Conservation (phyloP, 2,113 vertebrate genomes). For the Cynoglossus semilaevis region DNA sequence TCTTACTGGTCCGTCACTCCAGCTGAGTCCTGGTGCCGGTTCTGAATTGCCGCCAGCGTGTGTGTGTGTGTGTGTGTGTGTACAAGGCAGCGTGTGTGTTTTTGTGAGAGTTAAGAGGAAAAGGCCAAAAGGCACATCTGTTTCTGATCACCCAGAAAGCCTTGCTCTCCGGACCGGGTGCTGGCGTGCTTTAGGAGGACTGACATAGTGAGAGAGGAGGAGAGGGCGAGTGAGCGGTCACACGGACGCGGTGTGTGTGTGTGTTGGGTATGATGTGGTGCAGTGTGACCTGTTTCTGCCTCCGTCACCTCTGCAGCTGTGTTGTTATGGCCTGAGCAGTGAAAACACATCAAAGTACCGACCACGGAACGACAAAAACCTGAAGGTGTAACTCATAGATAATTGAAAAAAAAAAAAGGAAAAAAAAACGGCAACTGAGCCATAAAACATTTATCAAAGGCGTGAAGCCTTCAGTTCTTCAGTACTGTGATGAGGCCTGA, state of each 20-base stretch:
- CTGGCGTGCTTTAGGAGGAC: constrained; percentile 57
- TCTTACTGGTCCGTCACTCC: constrained; percentile 62
- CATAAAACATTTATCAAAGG: too few relatives aligned
- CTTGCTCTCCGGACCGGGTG: constrained; percentile 62
- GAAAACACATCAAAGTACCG: too few relatives aligned
- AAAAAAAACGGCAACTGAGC: too few relatives aligned
- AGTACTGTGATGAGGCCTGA: too few relatives aligned
- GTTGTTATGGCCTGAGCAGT: background rate
- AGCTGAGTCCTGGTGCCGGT: constrained; percentile 59
- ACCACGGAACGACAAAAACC: too few relatives aligned
- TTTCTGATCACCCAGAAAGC: constrained; percentile 74
- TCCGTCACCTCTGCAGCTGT: constrained; percentile 35
- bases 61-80: constrained; percentile 31
- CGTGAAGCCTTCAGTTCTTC: too few relatives aligned
- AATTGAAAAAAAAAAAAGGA: too few relatives aligned
- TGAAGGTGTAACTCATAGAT: too few relatives aligned
- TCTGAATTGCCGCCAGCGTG: constrained; percentile 61
- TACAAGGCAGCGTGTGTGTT: constrained; percentile 46
- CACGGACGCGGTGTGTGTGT: constrained; percentile 53
- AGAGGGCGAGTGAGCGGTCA: constrained; percentile 59
- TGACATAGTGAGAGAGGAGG: constrained; percentile 24
- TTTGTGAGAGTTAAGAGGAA: constrained; percentile 60
- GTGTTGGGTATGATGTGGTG: constrained; percentile 40
- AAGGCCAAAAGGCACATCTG: constrained; percentile 75
- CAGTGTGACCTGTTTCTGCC: constrained; percentile 41